Evolutionary conservation across 2,888 invertebrate species (phyloP).

Genomic region (Schizaphis graminum): DNA sequence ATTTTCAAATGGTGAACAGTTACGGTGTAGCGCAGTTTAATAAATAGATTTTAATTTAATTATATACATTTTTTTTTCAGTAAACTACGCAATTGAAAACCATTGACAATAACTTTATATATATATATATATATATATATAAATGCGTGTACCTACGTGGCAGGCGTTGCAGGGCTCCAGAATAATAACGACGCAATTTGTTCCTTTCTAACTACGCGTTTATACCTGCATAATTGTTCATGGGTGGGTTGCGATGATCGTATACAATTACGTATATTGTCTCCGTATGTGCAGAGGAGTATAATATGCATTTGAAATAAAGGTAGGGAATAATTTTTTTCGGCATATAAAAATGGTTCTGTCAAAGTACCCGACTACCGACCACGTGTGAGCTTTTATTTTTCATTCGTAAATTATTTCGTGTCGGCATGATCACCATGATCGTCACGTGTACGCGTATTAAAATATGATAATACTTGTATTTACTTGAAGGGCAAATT

Average conservation of each 20-base stretch:
- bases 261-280: neutral
- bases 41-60: neutral
- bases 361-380: neutral
- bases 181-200: neutral
- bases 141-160: neutral
- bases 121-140: neutral
- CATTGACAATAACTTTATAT: neutral
- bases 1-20: neutral
- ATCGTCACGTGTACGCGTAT: neutral
- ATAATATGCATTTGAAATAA: neutral
- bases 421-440: neutral
- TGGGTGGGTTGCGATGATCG: neutral
- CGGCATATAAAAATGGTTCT: neutral
- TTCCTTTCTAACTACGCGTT: neutral
- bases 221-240: neutral
- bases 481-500: neutral
- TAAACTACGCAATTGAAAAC: neutral
- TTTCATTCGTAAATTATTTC: neutral
- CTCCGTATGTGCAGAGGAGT: neutral
- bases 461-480: neutral
- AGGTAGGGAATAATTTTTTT: neutral
- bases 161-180: neutral
- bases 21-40: neutral
- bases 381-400: neutral
- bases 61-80: neutral